Evolutionary conservation across 2,797 vertebrate species (phyloP).

Genomic region (Orientallactaga sibirica): DNA sequence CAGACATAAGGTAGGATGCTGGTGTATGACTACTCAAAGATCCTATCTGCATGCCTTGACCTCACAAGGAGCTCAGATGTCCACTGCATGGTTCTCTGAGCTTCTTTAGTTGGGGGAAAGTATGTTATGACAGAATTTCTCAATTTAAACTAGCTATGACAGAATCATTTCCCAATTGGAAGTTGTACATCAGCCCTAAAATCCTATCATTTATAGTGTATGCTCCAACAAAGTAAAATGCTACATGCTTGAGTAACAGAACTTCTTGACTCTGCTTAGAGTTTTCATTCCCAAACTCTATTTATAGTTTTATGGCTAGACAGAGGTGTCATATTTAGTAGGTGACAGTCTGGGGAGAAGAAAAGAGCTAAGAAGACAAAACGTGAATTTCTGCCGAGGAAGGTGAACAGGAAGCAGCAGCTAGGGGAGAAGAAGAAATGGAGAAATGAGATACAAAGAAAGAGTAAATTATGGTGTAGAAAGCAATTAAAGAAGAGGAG

Average conservation of each 20-base stretch:
- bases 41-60: background rate
- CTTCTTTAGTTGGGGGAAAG: background rate
- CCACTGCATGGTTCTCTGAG: background rate
- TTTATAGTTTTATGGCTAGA: background rate
- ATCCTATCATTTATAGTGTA: background rate
- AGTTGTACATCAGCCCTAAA: background rate
- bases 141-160: conserved; percentile 24
- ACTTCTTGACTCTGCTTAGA: background rate
- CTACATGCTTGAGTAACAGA: background rate
- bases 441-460: background rate
- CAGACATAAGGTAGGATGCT: background rate
- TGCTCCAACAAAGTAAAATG: background rate
- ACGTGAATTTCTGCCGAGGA: background rate
- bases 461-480: background rate
- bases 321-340: background rate
- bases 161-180: background rate
- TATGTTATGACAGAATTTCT: background rate
- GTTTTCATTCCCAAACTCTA: background rate
- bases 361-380: background rate
- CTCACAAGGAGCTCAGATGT: background rate
- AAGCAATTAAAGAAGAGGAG: background rate
- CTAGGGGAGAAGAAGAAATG: background rate
- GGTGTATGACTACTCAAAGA: background rate
- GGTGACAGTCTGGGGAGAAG: background rate
- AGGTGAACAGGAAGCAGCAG: background rate